Percentiles rank a stretch among this genome's conserved stretches.
phyloP scores from a whole-genome alignment of 1,140 invertebrate species.

The Cyclina sinensis region DNA sequence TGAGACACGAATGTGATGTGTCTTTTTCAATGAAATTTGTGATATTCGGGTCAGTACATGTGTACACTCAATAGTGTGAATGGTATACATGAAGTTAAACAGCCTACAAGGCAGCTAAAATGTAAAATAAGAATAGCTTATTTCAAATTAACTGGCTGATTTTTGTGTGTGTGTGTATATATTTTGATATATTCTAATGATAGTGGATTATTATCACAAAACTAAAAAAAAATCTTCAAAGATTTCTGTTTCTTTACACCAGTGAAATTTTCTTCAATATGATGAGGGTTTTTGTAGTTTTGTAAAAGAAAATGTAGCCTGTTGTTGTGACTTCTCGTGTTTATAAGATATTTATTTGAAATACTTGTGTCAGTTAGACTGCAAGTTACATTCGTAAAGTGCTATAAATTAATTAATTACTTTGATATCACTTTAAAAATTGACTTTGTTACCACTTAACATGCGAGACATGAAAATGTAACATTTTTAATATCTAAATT shows the following conservation, averaged over 20 bases:
- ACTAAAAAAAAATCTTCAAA: background rate
- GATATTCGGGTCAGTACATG: conserved; percentile 1
- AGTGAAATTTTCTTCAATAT: background rate
- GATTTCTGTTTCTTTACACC: background rate
- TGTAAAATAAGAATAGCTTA: background rate
- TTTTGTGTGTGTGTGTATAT: background rate
- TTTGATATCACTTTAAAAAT: too few relatives aligned
- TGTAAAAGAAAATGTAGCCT: background rate
- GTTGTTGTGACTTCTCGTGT: too few relatives aligned
- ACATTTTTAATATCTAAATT: background rate
- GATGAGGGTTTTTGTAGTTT: background rate
- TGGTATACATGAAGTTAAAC: background rate
- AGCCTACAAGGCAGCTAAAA: background rate
- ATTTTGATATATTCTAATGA: background rate
- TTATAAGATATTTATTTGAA: background rate
- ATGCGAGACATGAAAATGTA: background rate
- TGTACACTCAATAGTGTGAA: background rate
- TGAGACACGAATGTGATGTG: background rate
- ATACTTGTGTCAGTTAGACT: background rate
- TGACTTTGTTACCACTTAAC: background rate
- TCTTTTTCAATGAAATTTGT: background rate
- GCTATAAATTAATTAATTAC: conserved; percentile 39
- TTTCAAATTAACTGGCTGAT: background rate
- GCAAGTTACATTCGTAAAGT: background rate
- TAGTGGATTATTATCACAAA: background rate